Conservation (phyloP, 2,113 vertebrate genomes). For the Seriola rivoliana region DNA sequence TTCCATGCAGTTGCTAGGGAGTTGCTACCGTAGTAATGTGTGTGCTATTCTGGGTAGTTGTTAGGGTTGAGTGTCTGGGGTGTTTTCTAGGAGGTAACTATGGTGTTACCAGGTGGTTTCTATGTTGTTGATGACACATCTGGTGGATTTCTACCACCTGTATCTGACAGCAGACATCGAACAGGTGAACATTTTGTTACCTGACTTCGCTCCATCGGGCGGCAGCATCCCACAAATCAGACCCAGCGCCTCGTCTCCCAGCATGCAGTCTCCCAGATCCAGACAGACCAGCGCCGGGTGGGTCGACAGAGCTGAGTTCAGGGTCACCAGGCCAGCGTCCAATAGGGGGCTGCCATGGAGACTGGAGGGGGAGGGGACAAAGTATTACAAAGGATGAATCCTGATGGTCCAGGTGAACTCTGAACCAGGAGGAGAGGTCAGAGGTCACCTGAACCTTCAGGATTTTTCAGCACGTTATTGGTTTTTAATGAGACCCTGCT, state of each 20-base stretch:
- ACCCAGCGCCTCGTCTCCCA: constrained; percentile 94
- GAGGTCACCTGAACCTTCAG: too few relatives aligned
- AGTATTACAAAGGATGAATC: neutral
- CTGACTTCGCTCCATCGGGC: constrained; percentile 95
- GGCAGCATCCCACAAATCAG: constrained; percentile 96
- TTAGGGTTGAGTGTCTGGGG: too few relatives aligned
- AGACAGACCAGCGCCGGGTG: constrained; percentile 94
- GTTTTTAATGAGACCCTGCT: too few relatives aligned
- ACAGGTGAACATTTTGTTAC: constrained; percentile 73
- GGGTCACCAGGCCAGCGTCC: constrained; percentile 91
- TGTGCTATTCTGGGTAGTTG: too few relatives aligned
- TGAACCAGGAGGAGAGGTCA: neutral
- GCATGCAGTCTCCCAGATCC: constrained; percentile 96
- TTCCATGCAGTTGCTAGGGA: too few relatives aligned
- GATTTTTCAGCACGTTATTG: neutral
- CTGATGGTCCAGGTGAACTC: neutral
- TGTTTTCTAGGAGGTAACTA: too few relatives aligned
- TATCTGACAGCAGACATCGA: neutral
- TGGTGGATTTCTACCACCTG: neutral
- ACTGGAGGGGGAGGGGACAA: constrained; percentile 73
- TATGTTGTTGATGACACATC: neutral
- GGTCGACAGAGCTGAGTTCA: constrained; percentile 91
- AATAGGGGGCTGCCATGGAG: constrained; percentile 94
- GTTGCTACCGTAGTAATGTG: too few relatives aligned
- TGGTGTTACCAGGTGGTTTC: too few relatives aligned